Base-by-base conservation (phyloP, 2,888 invertebrate genomes). In the Lycaena phlaeas region DNA sequence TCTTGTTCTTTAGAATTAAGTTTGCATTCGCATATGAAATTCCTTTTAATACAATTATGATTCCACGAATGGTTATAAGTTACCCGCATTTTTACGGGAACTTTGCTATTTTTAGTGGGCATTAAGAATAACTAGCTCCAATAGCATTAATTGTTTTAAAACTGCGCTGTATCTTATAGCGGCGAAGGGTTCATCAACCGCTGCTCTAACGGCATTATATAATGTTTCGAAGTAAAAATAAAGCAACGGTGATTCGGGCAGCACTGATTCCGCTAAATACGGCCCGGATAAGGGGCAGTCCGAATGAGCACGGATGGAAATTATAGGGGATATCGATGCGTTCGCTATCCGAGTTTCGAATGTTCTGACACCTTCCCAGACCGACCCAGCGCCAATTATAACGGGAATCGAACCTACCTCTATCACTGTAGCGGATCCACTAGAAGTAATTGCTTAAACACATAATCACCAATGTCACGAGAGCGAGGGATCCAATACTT, bases 401-500 rank as follows among this genome's bases (percentile, higher is more conserved):
- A 79, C 79, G 79, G 79, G 65, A n/a, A 71, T 49, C 53, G 52
- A 57, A 54, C 59, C 59, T 57, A 61, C 57, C 59, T 54, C 53
- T 51, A 54, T 49, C 52, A 46, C 54, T 53, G 53, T 53, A 52
- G 52, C 54, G 58, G 54, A 56, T 61, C 56, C 61, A 54, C 59
- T 62, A 54, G 59, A 53, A 61, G 68, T 78, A 76, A 79, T 77
- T 73, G 70, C 72, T 70, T 71, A 70, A 76, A 70, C 68, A 72
- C 65, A 67, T 71, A 76, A 70, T 61, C 61, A 62, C 61, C 57
- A 58, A 61, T 60, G 68, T 59, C 64, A 61, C 51, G 61, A 54
- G 54, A 59, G 62, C 64, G 60, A 54, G 55, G 59, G 65, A 70
- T 73, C 75, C 70, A 65, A 71, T 73, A 66, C 64, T 43, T 41